Evolutionary conservation across 37 sponge, comb jelly and placozoan species (phyloP), one percentile per base, ranked within the genome.

Genomic region (Aplysina aerophoba): DNA sequence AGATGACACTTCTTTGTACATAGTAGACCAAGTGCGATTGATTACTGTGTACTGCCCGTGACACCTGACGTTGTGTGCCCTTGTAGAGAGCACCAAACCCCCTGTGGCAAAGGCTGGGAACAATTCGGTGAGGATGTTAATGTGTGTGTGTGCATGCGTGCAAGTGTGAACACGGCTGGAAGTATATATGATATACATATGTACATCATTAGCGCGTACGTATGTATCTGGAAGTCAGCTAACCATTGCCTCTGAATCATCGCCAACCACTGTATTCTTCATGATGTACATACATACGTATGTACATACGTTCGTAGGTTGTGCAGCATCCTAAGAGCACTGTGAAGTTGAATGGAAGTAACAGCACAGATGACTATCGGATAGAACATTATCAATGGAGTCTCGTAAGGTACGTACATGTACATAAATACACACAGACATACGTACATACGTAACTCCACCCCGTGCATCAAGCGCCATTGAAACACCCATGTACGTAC

Each of bases 51-150:
- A 5, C 15, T 20, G 35, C 6, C 1, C 21, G 17, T 44, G 55
- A 38, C 36, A 38, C 1, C 11, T 50, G 28, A n/a, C 14, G 6
- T 73, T 36, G 75, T 36, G 35, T 30, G 17, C 28, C 25, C 59
- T 55, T 58, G 21, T 85, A 85, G 95, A 89, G 86, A 66, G 87
- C 39, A 87, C 83, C 62, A 81, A 77, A 15, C 95, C 95, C 0
- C 95, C 95, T 21, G 68, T 88, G 15, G 93, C 89, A 4, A 61
- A 79, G 67, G 93, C 93, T 53, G 92, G 88, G 0, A 17, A 55
- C 6, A 53, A 86, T 36, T 3, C 30, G 71, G 71, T 69, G 34
- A 17, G 71, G 28, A 69, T n/a, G n/a, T n/a, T n/a, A 44, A 44
- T 44, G 50, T 11, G 50, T 44, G 8, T 44, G 50, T 44, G 50